Percentiles rank a stretch among this genome's conserved stretches.
Conservation (phyloP, 2,797 vertebrate genomes). For the Chrysocyon brachyurus region DNA sequence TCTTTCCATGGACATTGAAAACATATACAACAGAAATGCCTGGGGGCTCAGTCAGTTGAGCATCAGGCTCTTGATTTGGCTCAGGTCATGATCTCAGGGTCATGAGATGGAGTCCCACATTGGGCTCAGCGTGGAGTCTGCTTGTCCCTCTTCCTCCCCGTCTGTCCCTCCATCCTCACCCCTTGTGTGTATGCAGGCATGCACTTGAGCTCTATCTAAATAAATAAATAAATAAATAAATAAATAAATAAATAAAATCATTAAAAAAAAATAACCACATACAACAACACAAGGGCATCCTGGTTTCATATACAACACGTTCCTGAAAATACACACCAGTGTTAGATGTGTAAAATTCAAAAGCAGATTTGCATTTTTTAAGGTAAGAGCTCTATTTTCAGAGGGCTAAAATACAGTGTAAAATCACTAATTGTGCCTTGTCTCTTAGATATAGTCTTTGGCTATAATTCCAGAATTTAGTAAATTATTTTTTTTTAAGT, state of each 20-base stretch:
- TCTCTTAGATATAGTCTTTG: not conserved
- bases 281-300: not conserved
- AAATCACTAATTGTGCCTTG: not conserved
- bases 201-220: not conserved
- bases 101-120: not conserved
- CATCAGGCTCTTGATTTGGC: not conserved
- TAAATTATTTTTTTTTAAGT: not conserved
- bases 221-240: not conserved
- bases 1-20: too few species aligned
- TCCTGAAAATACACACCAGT: not conserved
- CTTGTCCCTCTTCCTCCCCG: not conserved
- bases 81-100: not conserved
- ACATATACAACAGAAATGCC: too few species aligned
- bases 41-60: too few species aligned
- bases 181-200: not conserved
- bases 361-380: not conserved
- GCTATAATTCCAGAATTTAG: not conserved
- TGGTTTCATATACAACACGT: not conserved
- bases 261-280: not conserved
- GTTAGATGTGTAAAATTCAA: not conserved
- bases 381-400: constrained; percentile 12
- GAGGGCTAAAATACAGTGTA: constrained; percentile 7
- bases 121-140: not conserved
- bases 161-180: not conserved
- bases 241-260: not conserved